Evolutionary conservation across 2,113 vertebrate genomes (phyloP).

Genomic region (Polypterus senegalus): DNA sequence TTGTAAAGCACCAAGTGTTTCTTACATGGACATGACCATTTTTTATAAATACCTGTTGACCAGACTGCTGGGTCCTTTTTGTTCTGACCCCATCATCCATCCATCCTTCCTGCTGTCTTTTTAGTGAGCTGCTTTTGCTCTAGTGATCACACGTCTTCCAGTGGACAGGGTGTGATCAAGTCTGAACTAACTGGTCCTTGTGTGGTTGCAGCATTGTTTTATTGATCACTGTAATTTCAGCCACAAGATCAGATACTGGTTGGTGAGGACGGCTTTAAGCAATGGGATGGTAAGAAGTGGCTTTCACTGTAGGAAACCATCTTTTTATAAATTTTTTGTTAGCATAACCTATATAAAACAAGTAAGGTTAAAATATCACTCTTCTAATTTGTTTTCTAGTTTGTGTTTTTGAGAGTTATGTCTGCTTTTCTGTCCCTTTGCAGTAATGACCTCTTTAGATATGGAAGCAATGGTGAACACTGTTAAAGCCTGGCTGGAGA

Average conservation of each 20-base stretch:
- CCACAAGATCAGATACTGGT: slow-evolving; percentile 68
- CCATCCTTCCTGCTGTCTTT: neutral
- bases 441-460: slow-evolving; percentile 59
- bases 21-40: no score
- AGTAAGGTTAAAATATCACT: no score
- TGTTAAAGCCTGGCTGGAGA: slow-evolving; percentile 53
- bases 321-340: no score
- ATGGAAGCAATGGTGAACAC: slow-evolving; percentile 69
- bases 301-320: slow-evolving; percentile 55
- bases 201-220: slow-evolving; percentile 63
- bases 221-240: slow-evolving; percentile 76
- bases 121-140: slow-evolving; percentile 23
- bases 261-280: slow-evolving; percentile 67
- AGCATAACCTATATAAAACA: no score
- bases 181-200: slow-evolving; percentile 39
- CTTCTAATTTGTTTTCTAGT: no score
- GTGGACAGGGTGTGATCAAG: slow-evolving; percentile 54
- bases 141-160: slow-evolving; percentile 28
- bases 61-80: no score
- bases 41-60: no score
- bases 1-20: no score
- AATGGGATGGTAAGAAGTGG: slow-evolving; percentile 77
- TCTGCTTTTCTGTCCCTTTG: slow-evolving; percentile 21
- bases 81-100: no score
- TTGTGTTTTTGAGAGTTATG: neutral